Base-by-base conservation (phyloP, 2,113 vertebrate species). In the Zonotrichia leucophrys region DNA sequence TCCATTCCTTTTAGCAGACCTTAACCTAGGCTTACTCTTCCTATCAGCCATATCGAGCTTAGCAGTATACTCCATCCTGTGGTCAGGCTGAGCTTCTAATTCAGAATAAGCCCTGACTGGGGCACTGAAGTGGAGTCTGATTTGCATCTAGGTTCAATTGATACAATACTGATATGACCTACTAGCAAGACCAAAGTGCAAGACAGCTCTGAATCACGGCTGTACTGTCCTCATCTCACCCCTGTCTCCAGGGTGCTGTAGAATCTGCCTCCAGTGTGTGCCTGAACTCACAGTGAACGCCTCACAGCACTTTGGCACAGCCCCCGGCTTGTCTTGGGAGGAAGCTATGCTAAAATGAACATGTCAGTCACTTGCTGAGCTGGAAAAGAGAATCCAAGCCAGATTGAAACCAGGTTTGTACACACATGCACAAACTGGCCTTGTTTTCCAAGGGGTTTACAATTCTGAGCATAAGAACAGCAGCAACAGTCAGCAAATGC, bases 291-390 rank as follows among this genome's bases (percentile, higher is more conserved):
- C 37, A 85, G 50, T 15, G 75, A 94, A 85, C 0, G 12, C 90
- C 76, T 89, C 72, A 22, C 8, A 5, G 95, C 82, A 53, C 66
- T 89, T 52, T 53, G 85, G 89, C 94, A 90, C 64, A 87, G 41
- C 81, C 85, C 55, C 76, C 20, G 1, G 89, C 81, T 79, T 30
- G 52, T 82, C 87, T 96, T 4, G 0, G 59, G 88, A 74, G 81
- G 86, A 88, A 94, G 66, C 79, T 79, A 6, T 50, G 56, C 86
- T 93, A 4, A 90, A 95, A n/a, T 52, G 92, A 96, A 91, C 89
- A 88, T 67, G 87, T 84, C 95, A 94, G 73, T 83, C 93, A 75
- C 66, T 96, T 44, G 69, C 91, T 88, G 89, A 97, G 84, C 91
- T 90, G 89, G 49, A 93, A 95, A 60, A 91, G 46, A 92, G 58